phyloP scores from a whole-genome alignment of 2,797 vertebrate genomes.

The Leuciscus waleckii region DNA sequence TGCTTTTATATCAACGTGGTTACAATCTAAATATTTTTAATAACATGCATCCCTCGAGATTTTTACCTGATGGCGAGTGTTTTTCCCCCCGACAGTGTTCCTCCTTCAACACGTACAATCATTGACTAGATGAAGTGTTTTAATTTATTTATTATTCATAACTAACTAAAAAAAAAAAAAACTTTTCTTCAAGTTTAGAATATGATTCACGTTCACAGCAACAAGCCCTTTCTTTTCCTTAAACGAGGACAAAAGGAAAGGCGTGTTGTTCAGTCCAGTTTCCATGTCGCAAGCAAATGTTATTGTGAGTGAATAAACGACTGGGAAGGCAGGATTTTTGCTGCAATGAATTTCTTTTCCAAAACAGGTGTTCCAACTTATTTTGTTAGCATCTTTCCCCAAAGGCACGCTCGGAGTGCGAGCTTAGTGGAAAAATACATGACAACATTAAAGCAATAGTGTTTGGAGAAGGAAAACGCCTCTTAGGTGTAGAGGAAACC shows the following conservation, averaged over 20 bases:
- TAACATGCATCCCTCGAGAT: conserved; percentile 19
- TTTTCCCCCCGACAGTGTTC: background rate
- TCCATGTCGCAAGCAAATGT: conserved; percentile 57
- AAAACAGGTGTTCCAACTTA: conserved; percentile 74
- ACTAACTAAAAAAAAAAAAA: background rate
- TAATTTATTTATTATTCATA: background rate
- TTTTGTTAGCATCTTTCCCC: conserved; percentile 61
- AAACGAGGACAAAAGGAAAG: conserved; percentile 53
- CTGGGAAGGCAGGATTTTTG: conserved; percentile 62
- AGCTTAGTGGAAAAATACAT: conserved; percentile 85
- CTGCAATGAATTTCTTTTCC: conserved; percentile 65
- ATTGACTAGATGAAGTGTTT: background rate
- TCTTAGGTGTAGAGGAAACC: conserved; percentile 87
- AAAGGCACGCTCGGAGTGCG: conserved; percentile 77
- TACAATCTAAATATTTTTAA: conserved; percentile 2
- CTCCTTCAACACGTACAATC: background rate
- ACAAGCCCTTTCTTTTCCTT: conserved; percentile 53
- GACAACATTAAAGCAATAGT: conserved; percentile 86
- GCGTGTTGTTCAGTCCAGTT: conserved; percentile 47
- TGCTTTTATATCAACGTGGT: background rate
- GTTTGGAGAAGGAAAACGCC: conserved; percentile 89
- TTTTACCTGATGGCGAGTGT: conserved; percentile 28
- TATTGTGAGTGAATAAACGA: conserved; percentile 57
- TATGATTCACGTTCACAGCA: conserved; percentile 14
- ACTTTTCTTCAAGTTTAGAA: conserved; percentile 27